Evolutionary conservation across 2,797 vertebrate species (phyloP).

Genomic region (Cyclopterus lumpus): DNA sequence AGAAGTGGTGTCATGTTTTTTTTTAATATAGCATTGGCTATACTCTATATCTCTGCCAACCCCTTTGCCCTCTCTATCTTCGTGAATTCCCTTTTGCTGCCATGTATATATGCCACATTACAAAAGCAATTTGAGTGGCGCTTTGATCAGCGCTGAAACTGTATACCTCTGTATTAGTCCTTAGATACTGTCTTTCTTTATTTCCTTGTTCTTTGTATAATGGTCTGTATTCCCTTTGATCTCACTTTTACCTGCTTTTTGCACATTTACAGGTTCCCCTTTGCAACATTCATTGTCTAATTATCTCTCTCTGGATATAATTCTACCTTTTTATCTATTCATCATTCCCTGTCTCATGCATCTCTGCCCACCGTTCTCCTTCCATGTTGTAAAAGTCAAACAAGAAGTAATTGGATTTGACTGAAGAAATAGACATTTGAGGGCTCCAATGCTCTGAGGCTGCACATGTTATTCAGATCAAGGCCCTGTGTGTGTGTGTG

Average conservation of each 20-base stretch:
- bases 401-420: conserved; percentile 57
- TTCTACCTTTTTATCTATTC: conserved; percentile 28
- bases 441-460: conserved; percentile 21
- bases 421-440: conserved; percentile 50
- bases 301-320: conserved; percentile 30
- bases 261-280: not conserved
- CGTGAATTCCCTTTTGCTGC: conserved; percentile 1
- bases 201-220: not conserved
- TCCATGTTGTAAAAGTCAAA: conserved; percentile 38
- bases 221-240: conserved; percentile 9
- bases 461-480: conserved; percentile 43
- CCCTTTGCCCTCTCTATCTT: not conserved
- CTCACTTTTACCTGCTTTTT: conserved; percentile 6
- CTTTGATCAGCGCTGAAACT: conserved; percentile 9
- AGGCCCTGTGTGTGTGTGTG: conserved; percentile 7
- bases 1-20: conserved; percentile 5
- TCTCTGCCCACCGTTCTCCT: conserved; percentile 8
- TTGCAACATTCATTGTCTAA: conserved; percentile 13
- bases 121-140: not conserved
- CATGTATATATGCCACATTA: not conserved
- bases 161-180: conserved; percentile 4
- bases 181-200: conserved; percentile 11
- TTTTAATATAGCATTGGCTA: not conserved
- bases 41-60: not conserved
- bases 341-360: conserved; percentile 25